Conservation (phyloP, 2,797 vertebrate species). For the Phalanger gymnotis region DNA sequence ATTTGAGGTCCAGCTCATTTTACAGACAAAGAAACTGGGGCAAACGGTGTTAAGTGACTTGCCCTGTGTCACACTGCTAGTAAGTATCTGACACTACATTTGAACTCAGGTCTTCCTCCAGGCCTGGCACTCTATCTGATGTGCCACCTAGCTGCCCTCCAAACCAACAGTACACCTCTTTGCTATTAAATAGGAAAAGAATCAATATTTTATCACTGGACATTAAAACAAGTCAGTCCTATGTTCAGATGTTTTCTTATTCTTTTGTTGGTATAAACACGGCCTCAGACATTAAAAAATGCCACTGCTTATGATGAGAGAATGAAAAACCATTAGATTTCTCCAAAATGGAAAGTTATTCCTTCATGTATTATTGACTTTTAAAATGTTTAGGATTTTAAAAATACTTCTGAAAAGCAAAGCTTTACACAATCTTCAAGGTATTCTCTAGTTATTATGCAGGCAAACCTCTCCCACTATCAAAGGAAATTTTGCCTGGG, state of each 20-base stretch:
- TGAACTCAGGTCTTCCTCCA: not conserved
- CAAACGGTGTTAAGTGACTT: too few relatives aligned
- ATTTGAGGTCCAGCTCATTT: not conserved
- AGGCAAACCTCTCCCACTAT: constrained; percentile 57
- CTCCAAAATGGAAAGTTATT: constrained; percentile 7
- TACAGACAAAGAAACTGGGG: not conserved
- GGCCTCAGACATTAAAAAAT: constrained; percentile 9
- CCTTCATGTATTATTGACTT: constrained; percentile 23
- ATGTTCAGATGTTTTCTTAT: constrained; percentile 2
- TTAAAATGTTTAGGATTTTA: constrained; percentile 14
- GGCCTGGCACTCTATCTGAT: not conserved
- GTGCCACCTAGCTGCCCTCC: not conserved
- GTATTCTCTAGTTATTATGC: constrained; percentile 49
- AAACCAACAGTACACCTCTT: not conserved
- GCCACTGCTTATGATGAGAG: not conserved
- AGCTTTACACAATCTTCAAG: constrained; percentile 36
- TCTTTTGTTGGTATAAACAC: not conserved
- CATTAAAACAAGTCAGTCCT: not conserved
- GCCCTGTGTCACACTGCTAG: not conserved
- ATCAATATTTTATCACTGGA: not conserved
- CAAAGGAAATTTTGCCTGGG: constrained; percentile 53
- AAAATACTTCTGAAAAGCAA: constrained; percentile 31
- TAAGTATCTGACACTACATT: not conserved
- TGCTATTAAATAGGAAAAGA: not conserved
- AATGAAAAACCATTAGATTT: not conserved